Base-by-base conservation (phyloP, 2,113 vertebrate genomes). In the Romanogobio albipinnatus region DNA sequence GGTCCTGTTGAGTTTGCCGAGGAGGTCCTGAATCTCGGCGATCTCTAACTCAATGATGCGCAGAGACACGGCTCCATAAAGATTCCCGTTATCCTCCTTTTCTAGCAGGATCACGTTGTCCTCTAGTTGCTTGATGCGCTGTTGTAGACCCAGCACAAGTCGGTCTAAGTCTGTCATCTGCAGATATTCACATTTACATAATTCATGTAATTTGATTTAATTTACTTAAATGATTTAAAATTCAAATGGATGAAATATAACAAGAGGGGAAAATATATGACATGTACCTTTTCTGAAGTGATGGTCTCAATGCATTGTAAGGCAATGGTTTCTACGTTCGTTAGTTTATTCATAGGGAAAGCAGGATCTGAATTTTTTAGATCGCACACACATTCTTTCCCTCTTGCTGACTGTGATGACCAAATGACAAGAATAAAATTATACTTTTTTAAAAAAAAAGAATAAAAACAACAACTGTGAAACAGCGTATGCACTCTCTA, bases 11-110 rank as follows among this genome's bases (percentile, higher is more conserved):
- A 95, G 91, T 71, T 86, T 91, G 26, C 84, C 22, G 0, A 93
- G 17, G 73, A 94, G 76, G 85, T 89, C 76, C 2, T 58, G 49
- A 56, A 95, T 87, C 70, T 94, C 92, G 0, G 0, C 45, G 19
- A 93, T 75, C 51, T 95, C 94, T 0, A 93, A 94, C 82, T 95
- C 88, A 0, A 94, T 88, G 68, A 95, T 87, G 9, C 91, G 76
- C 76, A 94, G 90, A 81, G 93, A 93, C 59, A 94, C 74, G 5
- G 87, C 90, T 3, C 83, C 88, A 0, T 92, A 94, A 3, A 95
- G 89, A 1, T 90, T 84, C 2, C 88, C 90, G 3, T 95, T 93
- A 4, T 94, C 84, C 66, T 94, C 93, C 39, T 26, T 84, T 88
- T 95, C 93, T 87, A 94, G 87, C 36, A 70, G 22, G 0, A 78